A percentile compares a stretch with the other conserved stretches of the same genome.
These are phyloP conservation scores for Eidolon dupreanum DNA, from an alignment of 2,797 vertebrate genomes.

Conservation along the genomic window DNA sequence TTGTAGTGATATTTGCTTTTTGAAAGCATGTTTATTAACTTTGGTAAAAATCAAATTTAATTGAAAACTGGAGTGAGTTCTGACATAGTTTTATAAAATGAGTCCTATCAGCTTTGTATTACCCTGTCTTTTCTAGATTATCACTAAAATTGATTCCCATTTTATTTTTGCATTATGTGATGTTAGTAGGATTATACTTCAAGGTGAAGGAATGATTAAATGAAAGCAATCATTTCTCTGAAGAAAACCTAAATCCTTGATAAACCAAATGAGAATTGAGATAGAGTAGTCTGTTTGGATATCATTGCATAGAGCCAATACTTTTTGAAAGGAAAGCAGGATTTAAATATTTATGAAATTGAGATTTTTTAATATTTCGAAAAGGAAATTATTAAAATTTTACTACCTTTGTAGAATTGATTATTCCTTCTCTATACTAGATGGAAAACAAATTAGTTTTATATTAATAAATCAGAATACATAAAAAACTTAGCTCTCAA, in stretches of 20 bases:
- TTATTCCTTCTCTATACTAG: conserved; percentile 23
- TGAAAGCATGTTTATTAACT: background rate
- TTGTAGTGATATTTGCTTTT: background rate
- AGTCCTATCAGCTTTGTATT: background rate
- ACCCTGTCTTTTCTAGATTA: background rate
- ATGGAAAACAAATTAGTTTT: conserved; percentile 50
- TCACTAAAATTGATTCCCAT: conserved; percentile 11
- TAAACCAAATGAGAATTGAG: conserved; percentile 47
- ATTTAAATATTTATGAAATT: conserved; percentile 73
- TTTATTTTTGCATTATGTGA: conserved; percentile 33
- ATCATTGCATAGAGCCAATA: conserved; percentile 34
- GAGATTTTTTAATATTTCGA: conserved; percentile 49
- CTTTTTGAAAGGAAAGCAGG: conserved; percentile 53
- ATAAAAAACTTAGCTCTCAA: conserved; percentile 47
- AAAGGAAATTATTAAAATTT: conserved; percentile 68
- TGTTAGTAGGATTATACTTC: background rate
- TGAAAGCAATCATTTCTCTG: conserved; percentile 61
- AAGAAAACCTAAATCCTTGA: conserved; percentile 41
- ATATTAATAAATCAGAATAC: conserved; percentile 48
- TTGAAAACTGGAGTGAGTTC: background rate
- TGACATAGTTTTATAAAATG: background rate
- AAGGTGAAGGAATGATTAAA: conserved; percentile 34
- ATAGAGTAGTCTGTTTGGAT: conserved; percentile 10
- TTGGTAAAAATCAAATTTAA: conserved; percentile 1
- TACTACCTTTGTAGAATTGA: conserved; percentile 40